Percentiles rank a stretch among this genome's conserved stretches.
These are phyloP conservation scores for Selene dorsalis DNA, from an alignment of 2,797 vertebrate genomes.

Conservation along the genomic window DNA sequence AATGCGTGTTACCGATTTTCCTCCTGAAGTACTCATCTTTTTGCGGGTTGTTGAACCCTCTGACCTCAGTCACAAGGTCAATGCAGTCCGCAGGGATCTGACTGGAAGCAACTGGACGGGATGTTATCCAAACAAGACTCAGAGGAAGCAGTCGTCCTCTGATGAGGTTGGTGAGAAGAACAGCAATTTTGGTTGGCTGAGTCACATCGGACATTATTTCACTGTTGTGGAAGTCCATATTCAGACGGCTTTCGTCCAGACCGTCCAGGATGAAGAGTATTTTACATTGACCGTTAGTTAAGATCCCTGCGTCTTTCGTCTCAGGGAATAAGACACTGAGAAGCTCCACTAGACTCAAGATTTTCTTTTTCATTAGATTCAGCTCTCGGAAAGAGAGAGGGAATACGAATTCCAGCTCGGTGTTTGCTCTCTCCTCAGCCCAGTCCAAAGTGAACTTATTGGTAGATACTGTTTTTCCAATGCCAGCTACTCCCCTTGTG, in stretches of 20 bases:
- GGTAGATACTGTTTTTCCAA: conserved; percentile 76
- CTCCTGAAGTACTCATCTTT: conserved; percentile 78
- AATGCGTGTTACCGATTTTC: conserved; percentile 48
- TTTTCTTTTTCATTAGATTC: conserved; percentile 66
- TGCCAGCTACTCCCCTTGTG: conserved; percentile 78
- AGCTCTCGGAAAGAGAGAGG: conserved; percentile 76
- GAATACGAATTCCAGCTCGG: conserved; percentile 73
- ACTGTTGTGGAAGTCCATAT: conserved; percentile 67
- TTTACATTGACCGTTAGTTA: conserved; percentile 15
- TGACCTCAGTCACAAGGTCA: conserved; percentile 74
- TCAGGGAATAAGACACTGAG: conserved; percentile 63
- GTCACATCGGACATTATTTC: conserved; percentile 66
- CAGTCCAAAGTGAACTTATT: conserved; percentile 79
- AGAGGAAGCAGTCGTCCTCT: conserved; percentile 66
- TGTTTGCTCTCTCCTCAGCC: conserved; percentile 70
- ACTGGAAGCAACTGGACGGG: conserved; percentile 66
- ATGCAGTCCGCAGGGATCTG: conserved; percentile 70
- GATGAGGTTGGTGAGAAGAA: conserved; percentile 76
- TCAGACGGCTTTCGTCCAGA: conserved; percentile 75
- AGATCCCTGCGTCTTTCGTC: conserved; percentile 59
- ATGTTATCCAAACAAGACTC: conserved; percentile 76
- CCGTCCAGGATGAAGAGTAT: conserved; percentile 79
- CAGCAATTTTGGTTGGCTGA: conserved; percentile 29
- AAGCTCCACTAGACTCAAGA: conserved; percentile 60
- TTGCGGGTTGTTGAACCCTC: conserved; percentile 76